A percentile compares a stretch with the other conserved stretches of the same genome.
Evolutionary conservation across 2,797 vertebrate genomes (phyloP).

Genomic region (Hippoglossus hippoglossus): DNA sequence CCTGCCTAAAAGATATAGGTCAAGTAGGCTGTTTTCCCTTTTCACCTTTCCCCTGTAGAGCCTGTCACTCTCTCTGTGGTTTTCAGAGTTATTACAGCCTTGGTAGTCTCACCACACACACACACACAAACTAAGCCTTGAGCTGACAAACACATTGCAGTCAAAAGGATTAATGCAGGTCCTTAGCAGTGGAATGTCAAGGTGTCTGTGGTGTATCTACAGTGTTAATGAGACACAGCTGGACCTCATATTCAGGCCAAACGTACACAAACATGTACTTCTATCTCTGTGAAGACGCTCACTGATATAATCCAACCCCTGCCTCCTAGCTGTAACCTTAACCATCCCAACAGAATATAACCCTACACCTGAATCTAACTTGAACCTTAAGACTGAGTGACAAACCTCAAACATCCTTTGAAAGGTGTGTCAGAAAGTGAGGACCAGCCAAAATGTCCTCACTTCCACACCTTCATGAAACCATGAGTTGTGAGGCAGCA

Average conservation of each 20-base stretch:
- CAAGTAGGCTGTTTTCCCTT: not conserved
- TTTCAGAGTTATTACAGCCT: slow-evolving; percentile 5
- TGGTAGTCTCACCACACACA: not conserved
- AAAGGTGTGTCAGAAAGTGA: no score
- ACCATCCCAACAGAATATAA: no score
- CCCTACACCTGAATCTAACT: no score
- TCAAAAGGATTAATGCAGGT: slow-evolving; percentile 37
- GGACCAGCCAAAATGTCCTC: no score
- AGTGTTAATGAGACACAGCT: slow-evolving; percentile 34
- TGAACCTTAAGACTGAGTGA: no score
- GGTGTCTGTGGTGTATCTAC: slow-evolving; percentile 41
- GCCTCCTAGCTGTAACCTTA: no score
- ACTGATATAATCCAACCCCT: not conserved
- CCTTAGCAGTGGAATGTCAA: slow-evolving; percentile 4
- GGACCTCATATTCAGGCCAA: slow-evolving; percentile 10
- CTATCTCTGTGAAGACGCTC: not conserved
- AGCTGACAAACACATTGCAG: slow-evolving; percentile 14
- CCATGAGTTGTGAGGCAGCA: not conserved
- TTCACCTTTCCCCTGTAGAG: not conserved
- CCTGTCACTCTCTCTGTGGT: not conserved
- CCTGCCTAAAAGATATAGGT: not conserved
- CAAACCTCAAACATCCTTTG: no score
- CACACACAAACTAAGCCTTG: not conserved
- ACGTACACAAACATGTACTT: slow-evolving; percentile 2
- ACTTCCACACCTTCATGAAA: not conserved